Percentiles rank a stretch among this genome's conserved stretches.
Evolutionary conservation across 2,113 vertebrate genomes (phyloP).

Genomic region (Chaetura pelagica): DNA sequence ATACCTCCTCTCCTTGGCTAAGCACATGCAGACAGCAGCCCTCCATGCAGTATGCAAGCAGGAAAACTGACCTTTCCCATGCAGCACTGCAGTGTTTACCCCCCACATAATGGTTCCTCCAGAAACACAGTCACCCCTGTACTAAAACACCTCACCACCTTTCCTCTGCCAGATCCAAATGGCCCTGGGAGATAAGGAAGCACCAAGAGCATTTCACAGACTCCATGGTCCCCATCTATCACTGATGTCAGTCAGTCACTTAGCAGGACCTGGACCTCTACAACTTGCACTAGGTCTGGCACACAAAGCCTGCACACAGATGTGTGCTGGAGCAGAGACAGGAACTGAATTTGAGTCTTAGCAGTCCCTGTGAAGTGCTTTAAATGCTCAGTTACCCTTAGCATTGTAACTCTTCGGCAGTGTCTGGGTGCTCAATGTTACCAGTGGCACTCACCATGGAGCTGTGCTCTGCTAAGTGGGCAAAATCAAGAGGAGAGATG

Average conservation of each 20-base stretch:
- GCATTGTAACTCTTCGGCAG: background rate
- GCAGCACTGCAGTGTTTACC: background rate
- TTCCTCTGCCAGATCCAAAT: background rate
- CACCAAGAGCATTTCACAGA: background rate
- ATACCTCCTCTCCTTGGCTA: background rate
- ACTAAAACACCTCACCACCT: background rate
- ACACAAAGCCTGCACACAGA: background rate
- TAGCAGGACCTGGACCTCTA: background rate
- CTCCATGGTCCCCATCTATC: background rate
- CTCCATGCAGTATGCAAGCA: background rate
- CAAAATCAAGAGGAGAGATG: background rate
- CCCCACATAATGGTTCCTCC: background rate
- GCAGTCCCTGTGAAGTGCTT: background rate
- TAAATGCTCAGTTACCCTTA: background rate
- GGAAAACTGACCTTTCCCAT: background rate
- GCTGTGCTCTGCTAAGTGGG: background rate
- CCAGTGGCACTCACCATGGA: accelerated
- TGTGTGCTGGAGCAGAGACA: accelerated
- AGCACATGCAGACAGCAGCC: background rate
- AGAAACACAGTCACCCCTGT: background rate
- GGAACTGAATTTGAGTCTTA: background rate
- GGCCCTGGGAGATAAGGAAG: background rate
- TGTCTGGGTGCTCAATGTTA: background rate
- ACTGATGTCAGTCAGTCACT: background rate
- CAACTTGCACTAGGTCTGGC: background rate